These are phyloP conservation scores for Drosophila busckii DNA, from an alignment of 1,140 invertebrate species.

Conservation along the genomic window DNA sequence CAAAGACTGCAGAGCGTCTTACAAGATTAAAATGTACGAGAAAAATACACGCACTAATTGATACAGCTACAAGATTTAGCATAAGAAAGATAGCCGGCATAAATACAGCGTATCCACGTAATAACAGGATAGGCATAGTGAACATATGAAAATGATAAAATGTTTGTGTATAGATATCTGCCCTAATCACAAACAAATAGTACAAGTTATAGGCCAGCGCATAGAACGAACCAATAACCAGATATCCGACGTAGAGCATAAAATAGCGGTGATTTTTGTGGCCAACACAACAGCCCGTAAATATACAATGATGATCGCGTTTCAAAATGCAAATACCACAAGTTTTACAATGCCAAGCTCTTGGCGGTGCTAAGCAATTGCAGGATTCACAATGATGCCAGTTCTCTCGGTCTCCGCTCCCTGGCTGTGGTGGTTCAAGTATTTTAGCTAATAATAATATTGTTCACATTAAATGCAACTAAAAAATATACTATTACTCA, in stretches of 20 bases:
- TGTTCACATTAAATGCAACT: too few species aligned
- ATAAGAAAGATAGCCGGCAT: constrained; percentile 85
- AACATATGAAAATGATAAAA: constrained; percentile 81
- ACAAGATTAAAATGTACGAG: constrained; percentile 85
- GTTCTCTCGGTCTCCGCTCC: constrained; percentile 3
- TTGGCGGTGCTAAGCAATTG: constrained; percentile 87
- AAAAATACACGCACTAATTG: constrained; percentile 84
- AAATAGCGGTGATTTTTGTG: constrained; percentile 94
- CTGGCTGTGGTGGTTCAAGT: constrained; percentile 7
- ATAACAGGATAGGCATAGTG: constrained; percentile 84
- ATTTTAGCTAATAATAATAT: constrained; percentile 2
- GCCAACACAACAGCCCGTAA: constrained; percentile 92
- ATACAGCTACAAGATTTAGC: constrained; percentile 84
- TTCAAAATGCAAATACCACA: constrained; percentile 91
- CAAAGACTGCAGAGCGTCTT: constrained; percentile 51
- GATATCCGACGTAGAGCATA: constrained; percentile 88
- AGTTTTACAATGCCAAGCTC: constrained; percentile 91
- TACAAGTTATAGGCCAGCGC: constrained; percentile 84
- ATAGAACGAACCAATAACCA: constrained; percentile 86
- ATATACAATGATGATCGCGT: constrained; percentile 96
- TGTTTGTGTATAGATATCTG: constrained; percentile 74
- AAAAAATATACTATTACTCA: not conserved
- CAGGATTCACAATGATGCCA: constrained; percentile 38
- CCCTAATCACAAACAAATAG: constrained; percentile 82
- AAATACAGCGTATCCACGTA: constrained; percentile 80